Percentiles rank a stretch among this genome's conserved stretches.
Conservation (phyloP, 2,888 invertebrate species). For the Chymomyza amoena region DNA sequence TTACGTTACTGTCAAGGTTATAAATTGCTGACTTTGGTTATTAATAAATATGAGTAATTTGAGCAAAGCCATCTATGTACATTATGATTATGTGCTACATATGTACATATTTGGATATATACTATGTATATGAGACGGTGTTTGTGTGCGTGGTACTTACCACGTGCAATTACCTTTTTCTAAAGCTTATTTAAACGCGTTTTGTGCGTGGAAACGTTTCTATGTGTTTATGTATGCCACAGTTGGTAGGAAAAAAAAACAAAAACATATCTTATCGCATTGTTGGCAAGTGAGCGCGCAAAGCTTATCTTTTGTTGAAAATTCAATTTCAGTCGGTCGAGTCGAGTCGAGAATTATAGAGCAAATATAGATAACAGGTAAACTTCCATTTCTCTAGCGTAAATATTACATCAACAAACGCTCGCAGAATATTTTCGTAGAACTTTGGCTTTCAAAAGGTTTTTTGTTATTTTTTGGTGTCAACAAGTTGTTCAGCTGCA, state of each 20-base stretch:
- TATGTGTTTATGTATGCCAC: conserved; percentile 1
- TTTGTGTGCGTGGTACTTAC: background rate
- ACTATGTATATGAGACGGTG: background rate
- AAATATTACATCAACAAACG: background rate
- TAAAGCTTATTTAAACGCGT: conserved; percentile 16
- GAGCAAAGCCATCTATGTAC: background rate
- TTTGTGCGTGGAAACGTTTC: conserved; percentile 1
- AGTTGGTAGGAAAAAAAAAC: conserved; percentile 2
- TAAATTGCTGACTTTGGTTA: background rate
- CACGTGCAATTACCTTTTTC: conserved; percentile 32
- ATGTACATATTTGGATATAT: background rate
- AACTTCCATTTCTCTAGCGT: background rate
- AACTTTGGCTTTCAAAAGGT: background rate
- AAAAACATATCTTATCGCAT: conserved; percentile 47
- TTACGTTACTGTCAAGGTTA: background rate
- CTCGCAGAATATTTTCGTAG: background rate
- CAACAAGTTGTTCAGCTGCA: background rate
- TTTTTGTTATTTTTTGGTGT: background rate
- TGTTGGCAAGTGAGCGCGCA: conserved; percentile 17
- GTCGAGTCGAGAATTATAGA: conserved; percentile 55
- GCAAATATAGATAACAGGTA: conserved; percentile 26
- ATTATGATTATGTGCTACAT: background rate
- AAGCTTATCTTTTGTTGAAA: conserved; percentile 53
- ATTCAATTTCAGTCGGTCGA: conserved; percentile 54
- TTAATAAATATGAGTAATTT: background rate